Base-by-base conservation (phyloP, 2,113 vertebrate species). In the Sapajus apella region DNA sequence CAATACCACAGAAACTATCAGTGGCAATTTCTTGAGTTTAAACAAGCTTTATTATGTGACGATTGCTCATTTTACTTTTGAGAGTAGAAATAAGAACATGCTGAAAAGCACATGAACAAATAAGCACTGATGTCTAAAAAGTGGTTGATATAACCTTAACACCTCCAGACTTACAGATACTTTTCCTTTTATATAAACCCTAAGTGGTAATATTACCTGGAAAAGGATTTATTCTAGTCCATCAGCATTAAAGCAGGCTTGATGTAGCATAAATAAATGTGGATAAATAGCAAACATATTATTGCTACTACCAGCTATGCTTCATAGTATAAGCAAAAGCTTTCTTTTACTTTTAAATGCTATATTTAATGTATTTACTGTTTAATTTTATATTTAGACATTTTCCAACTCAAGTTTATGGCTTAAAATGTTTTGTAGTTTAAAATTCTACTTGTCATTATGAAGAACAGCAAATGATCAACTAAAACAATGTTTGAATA, bases 221-320 rank as follows among this genome's bases (percentile, higher is more conserved):
- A 93, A 96, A 95, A 94, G 64, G 43, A 92, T 98, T 98, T 98
- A 98, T 98, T 77, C 32, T 52, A 92, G 72, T 91, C 81, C 95
- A 98, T 98, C 92, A 97, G 90, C 93, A 98, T 97, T 97, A 98
- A 98, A 98, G 82, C 91, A 96, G 50, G 32, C 73, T 97, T 97
- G 84, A 92, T 97, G 61, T 92, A 95, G 50, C 86, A 97, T 92
- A 97, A 98, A 79, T 97, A 98, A 98, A 98, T 96, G 91, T 89
- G 96, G 64, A 97, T 97, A 97, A 96, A 97, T 98, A 98, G 93
- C 97, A 91, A 97, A 96, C 21, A 40, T 95, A 97, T 98, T 97
- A 96, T 97, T 98, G 58, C 95, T 97, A 90, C 82, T 96, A 83
- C 25, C 73, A 96, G 89, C 55, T 98, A 50, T 81, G 6, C 92